Evolutionary conservation across 1,140 invertebrate species (phyloP).

Genomic region (Trachymyrmex septentrionalis): DNA sequence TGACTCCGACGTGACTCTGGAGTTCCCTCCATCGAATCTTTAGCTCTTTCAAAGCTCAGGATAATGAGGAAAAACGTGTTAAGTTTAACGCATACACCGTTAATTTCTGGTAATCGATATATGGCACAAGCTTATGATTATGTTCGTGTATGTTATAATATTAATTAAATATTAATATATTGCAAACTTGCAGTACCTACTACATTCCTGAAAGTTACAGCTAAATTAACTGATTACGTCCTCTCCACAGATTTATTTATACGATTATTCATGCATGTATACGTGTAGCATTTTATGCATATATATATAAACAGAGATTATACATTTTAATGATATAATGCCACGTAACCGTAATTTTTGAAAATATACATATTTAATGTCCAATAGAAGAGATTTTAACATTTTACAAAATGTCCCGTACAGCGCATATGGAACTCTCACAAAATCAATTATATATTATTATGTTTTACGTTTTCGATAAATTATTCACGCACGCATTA

Average conservation of each 20-base stretch:
- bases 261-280: not conserved
- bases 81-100: not conserved
- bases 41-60: not conserved
- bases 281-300: not conserved
- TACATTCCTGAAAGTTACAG: not conserved
- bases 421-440: not conserved
- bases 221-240: not conserved
- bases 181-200: not conserved
- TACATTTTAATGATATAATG: not conserved
- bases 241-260: not conserved
- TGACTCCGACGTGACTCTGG: conserved; percentile 32
- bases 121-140: not conserved
- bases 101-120: not conserved
- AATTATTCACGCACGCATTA: conserved; percentile 55
- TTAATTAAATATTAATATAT: conserved; percentile 22
- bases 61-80: not conserved
- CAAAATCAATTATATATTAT: conserved; percentile 39
- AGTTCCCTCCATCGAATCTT: conserved; percentile 9
- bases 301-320: not conserved
- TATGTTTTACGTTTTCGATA: conserved; percentile 34
- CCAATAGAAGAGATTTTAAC: not conserved
- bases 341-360: not conserved
- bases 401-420: not conserved
- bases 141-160: not conserved
- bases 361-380: not conserved